These are phyloP conservation scores for Hedya salicella DNA, from an alignment of 2,888 invertebrate genomes.

Conservation along the genomic window DNA sequence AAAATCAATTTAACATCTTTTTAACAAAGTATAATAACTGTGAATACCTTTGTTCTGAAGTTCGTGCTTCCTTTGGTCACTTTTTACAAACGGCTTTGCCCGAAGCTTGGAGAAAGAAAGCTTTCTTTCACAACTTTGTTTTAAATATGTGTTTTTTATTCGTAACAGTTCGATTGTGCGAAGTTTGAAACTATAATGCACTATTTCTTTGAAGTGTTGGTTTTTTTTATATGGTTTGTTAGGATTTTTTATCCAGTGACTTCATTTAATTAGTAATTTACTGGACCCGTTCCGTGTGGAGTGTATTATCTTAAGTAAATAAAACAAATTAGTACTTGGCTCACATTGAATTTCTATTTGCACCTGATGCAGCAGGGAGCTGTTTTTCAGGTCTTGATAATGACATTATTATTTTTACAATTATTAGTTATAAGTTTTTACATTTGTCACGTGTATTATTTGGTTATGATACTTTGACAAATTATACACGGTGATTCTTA, in stretches of 20 bases:
- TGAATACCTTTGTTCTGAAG: slow-evolving; percentile 33
- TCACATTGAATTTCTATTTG: no score
- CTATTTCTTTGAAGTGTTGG: slow-evolving; percentile 9
- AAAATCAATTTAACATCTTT: slow-evolving; percentile 39
- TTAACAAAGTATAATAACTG: slow-evolving; percentile 35
- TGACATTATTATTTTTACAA: no score
- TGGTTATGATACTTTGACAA: no score
- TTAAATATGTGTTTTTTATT: slow-evolving; percentile 37
- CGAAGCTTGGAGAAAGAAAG: slow-evolving; percentile 2
- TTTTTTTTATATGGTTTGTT: slow-evolving; percentile 4
- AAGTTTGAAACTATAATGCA: slow-evolving; percentile 29
- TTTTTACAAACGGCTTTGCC: slow-evolving; percentile 26
- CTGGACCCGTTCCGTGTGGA: no score
- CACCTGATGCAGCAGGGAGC: no score
- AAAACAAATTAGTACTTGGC: no score
- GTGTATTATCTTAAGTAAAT: no score
- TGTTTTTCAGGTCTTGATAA: no score
- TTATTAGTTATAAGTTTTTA: no score
- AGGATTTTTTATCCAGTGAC: slow-evolving; percentile 1
- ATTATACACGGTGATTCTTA: no score
- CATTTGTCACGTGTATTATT: no score
- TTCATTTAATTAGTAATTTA: not conserved
- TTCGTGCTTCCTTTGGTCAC: slow-evolving; percentile 16
- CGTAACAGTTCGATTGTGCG: slow-evolving; percentile 32
- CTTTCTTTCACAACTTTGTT: slow-evolving; percentile 25